Percentiles rank a stretch among this genome's conserved stretches.
Evolutionary conservation across 2,797 vertebrate species (phyloP).

Genomic region (Serranus cabrilla): DNA sequence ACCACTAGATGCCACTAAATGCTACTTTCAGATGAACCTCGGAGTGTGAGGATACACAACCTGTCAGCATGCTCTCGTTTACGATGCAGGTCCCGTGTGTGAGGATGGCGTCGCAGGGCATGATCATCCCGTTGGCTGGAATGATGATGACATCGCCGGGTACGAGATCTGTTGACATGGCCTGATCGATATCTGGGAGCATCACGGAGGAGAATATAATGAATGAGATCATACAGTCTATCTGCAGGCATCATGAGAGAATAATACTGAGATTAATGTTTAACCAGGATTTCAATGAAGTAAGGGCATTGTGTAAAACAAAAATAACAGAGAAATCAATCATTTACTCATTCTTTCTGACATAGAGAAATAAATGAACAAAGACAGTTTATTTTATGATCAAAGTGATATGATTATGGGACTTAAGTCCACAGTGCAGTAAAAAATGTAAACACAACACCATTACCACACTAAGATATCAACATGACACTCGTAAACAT

Average conservation of each 20-base stretch:
- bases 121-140: slow-evolving; percentile 93
- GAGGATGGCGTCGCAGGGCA: slow-evolving; percentile 96
- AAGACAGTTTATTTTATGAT: too few relatives aligned
- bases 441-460: neutral
- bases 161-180: slow-evolving; percentile 96
- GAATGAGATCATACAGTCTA: neutral
- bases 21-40: too few relatives aligned
- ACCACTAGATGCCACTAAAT: too few relatives aligned
- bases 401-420: too few relatives aligned
- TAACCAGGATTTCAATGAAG: too few relatives aligned
- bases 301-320: too few relatives aligned
- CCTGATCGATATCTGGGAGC: slow-evolving; percentile 89
- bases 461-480: neutral
- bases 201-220: neutral
- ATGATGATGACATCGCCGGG: slow-evolving; percentile 95
- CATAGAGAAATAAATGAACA: too few relatives aligned
- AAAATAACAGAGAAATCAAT: too few relatives aligned
- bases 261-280: neutral
- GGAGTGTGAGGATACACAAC: slow-evolving; percentile 64
- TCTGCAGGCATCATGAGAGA: neutral
- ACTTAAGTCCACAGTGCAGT: too few relatives aligned
- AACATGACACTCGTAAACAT: slow-evolving; percentile 42
- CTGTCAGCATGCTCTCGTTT: slow-evolving; percentile 99
- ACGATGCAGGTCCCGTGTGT: slow-evolving; percentile 95
- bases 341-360: too few relatives aligned